A percentile compares a stretch with the other conserved stretches of the same genome.
Conservation (phyloP, 2,113 vertebrate genomes). For the Melanocharis versteri region DNA sequence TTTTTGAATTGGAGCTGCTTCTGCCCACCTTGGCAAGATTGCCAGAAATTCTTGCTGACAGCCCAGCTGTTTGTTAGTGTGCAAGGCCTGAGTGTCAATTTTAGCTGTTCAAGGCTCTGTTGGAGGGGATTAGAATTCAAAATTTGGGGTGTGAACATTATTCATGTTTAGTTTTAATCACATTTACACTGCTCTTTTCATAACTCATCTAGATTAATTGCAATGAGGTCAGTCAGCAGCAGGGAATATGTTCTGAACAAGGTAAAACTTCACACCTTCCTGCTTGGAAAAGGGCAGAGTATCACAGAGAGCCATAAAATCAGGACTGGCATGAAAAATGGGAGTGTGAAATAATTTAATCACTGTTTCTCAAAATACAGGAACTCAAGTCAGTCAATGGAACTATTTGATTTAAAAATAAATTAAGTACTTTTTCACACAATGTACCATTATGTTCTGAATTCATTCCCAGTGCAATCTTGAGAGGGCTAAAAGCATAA, state of each 20-base stretch:
- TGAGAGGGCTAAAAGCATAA: neutral
- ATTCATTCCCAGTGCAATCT: neutral
- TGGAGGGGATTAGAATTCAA: neutral
- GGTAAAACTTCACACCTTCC: neutral
- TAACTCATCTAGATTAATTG: neutral
- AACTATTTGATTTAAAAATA: neutral
- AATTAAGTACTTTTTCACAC: neutral
- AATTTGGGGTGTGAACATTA: neutral
- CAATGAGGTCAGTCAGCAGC: neutral
- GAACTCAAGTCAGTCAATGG: neutral
- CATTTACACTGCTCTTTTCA: neutral
- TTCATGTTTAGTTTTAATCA: neutral
- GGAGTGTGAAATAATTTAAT: neutral
- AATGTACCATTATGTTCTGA: neutral
- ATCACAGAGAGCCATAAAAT: neutral
- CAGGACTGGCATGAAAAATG: neutral
- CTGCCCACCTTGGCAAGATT: neutral
- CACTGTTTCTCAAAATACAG: neutral
- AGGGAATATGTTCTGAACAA: neutral
- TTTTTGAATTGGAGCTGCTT: neutral
- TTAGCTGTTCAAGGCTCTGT: neutral
- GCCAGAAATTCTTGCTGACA: neutral
- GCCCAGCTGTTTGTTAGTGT: neutral
- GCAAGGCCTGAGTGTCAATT: neutral
- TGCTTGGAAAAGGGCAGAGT: neutral